Base-by-base conservation (phyloP, 2,888 invertebrate species). In the Heliconius sara region DNA sequence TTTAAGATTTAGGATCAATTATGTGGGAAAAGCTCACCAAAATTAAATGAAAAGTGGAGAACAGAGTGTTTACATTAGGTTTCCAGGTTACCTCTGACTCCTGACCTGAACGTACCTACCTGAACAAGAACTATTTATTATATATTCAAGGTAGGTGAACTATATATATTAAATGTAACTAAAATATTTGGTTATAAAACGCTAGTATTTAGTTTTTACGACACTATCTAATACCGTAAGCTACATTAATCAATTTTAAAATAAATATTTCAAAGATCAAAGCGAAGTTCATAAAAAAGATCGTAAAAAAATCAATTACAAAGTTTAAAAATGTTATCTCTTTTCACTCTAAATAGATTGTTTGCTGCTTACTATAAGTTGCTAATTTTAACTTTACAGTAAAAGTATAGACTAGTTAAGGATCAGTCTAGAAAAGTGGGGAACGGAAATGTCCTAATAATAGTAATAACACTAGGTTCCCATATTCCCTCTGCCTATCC, bases 251-350 rank as follows among this genome's bases (percentile, higher is more conserved):
- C 66, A 75, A 47, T 9, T 65, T 66, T 43, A 47, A 75, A 47
- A 57, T 67, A 76, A 66, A 68, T 68, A 67, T 67, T 57, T 57
- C 57, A 13, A 43, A 75, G 27, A 75, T 65, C 76, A 76, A 76
- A 76, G 67, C 47, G 16, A 67, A 34, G 30, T 66, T 39, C 76
- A 68, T 76, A 67, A 67, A 76, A 76, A 27, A 57, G 12, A 10
- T 76, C 66, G 63, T 76, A 76, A 76, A 76, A 65, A 76, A 57
- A 68, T 67, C 76, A 57, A 76, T 76, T 76, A 67, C 68, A 68
- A 43, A 30, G 30, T 25, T 76, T 47, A 67, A 67, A 67, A 76
- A 67, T 76, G 39, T 75, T 75, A 75, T 65, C 75, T 63, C 30
- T 25, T 75, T 65, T 43, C 43, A 39, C 75, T 75, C 30, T 47